Evolutionary conservation across 2,113 vertebrate species (phyloP).

Genomic region (Pachycephala philippinensis): DNA sequence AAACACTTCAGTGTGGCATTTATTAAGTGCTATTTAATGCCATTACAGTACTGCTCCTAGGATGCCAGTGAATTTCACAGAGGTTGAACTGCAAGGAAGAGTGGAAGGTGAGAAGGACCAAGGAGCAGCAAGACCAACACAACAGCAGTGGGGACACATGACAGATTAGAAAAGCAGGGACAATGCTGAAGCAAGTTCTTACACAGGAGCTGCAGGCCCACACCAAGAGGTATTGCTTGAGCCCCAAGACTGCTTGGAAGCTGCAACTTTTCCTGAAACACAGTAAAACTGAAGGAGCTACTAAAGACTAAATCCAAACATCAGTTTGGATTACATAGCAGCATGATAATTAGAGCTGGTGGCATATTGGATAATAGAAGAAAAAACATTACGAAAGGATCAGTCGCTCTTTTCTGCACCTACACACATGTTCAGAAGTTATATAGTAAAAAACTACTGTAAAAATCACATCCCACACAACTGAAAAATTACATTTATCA

Average conservation of each 20-base stretch:
- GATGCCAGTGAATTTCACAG: not conserved
- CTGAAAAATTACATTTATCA: not conserved
- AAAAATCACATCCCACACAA: not conserved
- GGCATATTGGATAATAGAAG: not conserved
- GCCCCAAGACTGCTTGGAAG: not conserved
- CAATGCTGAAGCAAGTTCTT: not conserved
- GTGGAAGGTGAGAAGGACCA: not conserved
- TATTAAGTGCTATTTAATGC: not conserved
- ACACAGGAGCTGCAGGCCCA: not conserved
- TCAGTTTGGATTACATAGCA: not conserved
- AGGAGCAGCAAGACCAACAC: not conserved
- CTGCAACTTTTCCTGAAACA: not conserved
- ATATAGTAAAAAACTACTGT: not conserved
- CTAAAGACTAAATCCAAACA: not conserved
- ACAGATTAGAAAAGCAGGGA: not conserved
- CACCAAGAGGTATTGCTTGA: not conserved
- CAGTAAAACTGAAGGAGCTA: not conserved
- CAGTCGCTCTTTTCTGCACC: not conserved
- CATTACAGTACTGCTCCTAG: not conserved
- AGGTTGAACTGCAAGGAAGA: not conserved
- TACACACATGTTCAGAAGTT: not conserved
- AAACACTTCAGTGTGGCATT: not conserved
- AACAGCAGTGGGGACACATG: not conserved
- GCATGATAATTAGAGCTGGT: not conserved
- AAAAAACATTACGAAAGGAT: not conserved